Evolutionary conservation across 2,113 vertebrate species (phyloP).

Genomic region (Proterorhinus semilunaris): DNA sequence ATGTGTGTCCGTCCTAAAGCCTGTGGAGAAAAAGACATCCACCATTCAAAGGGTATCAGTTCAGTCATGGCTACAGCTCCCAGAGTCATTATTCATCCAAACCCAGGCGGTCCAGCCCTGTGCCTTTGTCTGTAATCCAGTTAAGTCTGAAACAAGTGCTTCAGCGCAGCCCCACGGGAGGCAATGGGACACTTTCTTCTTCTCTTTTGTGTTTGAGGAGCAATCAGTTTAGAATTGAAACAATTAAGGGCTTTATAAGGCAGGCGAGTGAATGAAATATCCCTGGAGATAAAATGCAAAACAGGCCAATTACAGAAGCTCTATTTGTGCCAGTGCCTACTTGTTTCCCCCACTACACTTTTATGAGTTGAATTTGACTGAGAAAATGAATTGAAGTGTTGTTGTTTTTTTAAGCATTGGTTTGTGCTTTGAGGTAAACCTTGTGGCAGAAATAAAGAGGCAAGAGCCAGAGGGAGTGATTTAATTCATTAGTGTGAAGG

Average conservation of each 20-base stretch:
- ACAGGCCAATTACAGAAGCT: constrained; percentile 65
- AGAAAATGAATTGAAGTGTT: constrained; percentile 13
- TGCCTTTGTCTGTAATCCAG: constrained; percentile 77
- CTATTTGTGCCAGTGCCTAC: constrained; percentile 33
- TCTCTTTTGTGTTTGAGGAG: constrained; percentile 52
- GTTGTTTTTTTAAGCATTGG: background rate
- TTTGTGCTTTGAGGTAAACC: background rate
- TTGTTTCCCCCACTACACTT: constrained; percentile 19
- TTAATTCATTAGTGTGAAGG: background rate
- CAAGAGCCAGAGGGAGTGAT: background rate
- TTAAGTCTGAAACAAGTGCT: constrained; percentile 82
- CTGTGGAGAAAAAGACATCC: background rate
- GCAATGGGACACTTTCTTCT: constrained; percentile 38
- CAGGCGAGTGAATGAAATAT: constrained; percentile 73
- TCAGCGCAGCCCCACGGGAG: constrained; percentile 74
- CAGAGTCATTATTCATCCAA: constrained; percentile 56
- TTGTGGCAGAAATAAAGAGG: background rate
- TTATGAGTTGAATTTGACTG: constrained; percentile 45
- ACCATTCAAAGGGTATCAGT: constrained; percentile 46
- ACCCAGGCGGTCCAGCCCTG: constrained; percentile 69
- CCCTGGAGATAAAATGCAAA: constrained; percentile 75
- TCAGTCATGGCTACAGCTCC: constrained; percentile 67
- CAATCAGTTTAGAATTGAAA: constrained; percentile 77
- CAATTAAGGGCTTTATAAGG: constrained; percentile 74
- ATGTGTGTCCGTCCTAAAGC: background rate